phyloP scores from a whole-genome alignment of 2,113 vertebrate genomes.

The Buteo buteo region DNA sequence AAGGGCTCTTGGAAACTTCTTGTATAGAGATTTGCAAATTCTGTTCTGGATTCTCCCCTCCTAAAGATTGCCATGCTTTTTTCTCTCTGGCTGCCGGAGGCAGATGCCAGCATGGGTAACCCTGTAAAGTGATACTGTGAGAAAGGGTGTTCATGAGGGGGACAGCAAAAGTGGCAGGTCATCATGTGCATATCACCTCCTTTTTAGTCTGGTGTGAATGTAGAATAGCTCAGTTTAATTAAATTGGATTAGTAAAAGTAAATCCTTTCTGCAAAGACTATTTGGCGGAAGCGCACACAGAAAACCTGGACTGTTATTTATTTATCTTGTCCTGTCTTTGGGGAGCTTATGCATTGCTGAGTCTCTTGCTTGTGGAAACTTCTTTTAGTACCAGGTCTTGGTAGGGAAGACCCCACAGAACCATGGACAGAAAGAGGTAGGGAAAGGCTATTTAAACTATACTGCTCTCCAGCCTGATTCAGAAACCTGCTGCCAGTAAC shows the following conservation, averaged over 20 bases:
- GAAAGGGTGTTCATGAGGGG: neutral
- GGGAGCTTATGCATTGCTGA: neutral
- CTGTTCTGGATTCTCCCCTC: neutral
- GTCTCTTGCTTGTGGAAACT: neutral
- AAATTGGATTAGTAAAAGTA: neutral
- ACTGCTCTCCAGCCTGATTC: neutral
- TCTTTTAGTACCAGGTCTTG: no score
- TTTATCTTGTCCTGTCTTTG: neutral
- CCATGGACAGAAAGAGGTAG: neutral
- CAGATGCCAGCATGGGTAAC: neutral
- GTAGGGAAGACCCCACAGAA: neutral
- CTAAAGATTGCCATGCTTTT: neutral
- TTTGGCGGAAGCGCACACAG: neutral
- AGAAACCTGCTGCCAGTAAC: neutral
- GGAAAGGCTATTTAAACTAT: neutral
- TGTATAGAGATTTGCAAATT: neutral
- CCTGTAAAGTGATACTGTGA: neutral
- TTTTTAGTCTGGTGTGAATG: neutral
- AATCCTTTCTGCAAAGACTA: neutral
- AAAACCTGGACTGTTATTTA: neutral
- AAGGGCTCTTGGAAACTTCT: neutral
- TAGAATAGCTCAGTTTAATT: neutral
- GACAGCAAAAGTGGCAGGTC: neutral
- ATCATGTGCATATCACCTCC: neutral
- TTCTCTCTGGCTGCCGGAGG: neutral